Evolutionary conservation across 2,888 invertebrate species (phyloP), one percentile per base, ranked within the genome.

Genomic region (Cabera pusaria): DNA sequence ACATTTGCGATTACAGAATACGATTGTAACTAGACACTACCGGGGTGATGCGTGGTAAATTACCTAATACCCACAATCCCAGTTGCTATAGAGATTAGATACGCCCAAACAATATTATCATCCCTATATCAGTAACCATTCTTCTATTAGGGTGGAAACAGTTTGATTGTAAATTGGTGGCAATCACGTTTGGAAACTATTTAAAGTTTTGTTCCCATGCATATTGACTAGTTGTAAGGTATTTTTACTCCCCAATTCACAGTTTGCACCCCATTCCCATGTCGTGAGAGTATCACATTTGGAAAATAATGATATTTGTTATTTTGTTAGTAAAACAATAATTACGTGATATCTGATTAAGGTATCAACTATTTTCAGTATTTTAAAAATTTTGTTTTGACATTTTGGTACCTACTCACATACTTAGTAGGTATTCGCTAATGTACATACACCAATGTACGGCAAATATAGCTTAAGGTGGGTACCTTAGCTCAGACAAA

Each of bases 41-140:
- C n/a, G n/a, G n/a, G n/a, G n/a, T n/a, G 25, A 43, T 25, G 14
- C 23, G 24, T 40, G 38, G 48, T 48, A 48, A 42, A 52, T 38
- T 40, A 14, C 16, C n/a, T n/a, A n/a, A n/a, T 25, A 25, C 21
- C 45, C 39, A 32, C 48, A 44, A 48, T 51, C 45, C 56, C 44
- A 44, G 78, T 81, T 61, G 62, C 74, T 72, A 82, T 79, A 70
- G 76, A 57, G 69, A 81, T 78, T 64, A 56, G 60, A 62, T 64
- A 67, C 68, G 64, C 67, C 72, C 74, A 79, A 82, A 81, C 81
- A 83, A 74, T 62, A 68, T 64, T 80, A 82, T 80, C 80, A 72
- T 72, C 73, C 76, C 76, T 56, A 67, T 63, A 79, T 76, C 77
- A 64, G 49, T 64, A 51, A 41, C 44, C 38, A 38, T 50, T 48